phyloP scores from a whole-genome alignment of 1,140 invertebrate genomes.

The Apis mellifera region Amel_HAv3.1 CM009934.2:11452501-11453000 shows the following conservation, averaged over 20 bases:
- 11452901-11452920: slow-evolving; percentile 50
- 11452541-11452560: slow-evolving; percentile 12
- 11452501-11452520: slow-evolving; percentile 26
- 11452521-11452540: slow-evolving; percentile 23
- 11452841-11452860: slow-evolving; percentile 48
- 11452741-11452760: background rate
- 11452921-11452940: slow-evolving; percentile 49
- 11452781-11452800: background rate
- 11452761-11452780: background rate
- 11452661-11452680: slow-evolving; percentile 69
- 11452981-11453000: background rate
- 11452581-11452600: slow-evolving; percentile 68
- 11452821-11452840: slow-evolving; percentile 61
- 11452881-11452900: slow-evolving; percentile 51
- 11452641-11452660: slow-evolving; percentile 66
- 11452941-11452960: slow-evolving; percentile 40
- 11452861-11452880: slow-evolving; percentile 8
- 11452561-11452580: slow-evolving; percentile 29
- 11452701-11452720: slow-evolving; percentile 54
- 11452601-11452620: slow-evolving; percentile 68
- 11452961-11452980: slow-evolving; percentile 28
- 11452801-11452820: slow-evolving; percentile 60
- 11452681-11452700: slow-evolving; percentile 68
- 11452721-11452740: background rate
- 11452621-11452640: slow-evolving; percentile 57